phyloP scores from a whole-genome alignment of 2,113 vertebrate genomes.

The Corydoras sp. region DNA sequence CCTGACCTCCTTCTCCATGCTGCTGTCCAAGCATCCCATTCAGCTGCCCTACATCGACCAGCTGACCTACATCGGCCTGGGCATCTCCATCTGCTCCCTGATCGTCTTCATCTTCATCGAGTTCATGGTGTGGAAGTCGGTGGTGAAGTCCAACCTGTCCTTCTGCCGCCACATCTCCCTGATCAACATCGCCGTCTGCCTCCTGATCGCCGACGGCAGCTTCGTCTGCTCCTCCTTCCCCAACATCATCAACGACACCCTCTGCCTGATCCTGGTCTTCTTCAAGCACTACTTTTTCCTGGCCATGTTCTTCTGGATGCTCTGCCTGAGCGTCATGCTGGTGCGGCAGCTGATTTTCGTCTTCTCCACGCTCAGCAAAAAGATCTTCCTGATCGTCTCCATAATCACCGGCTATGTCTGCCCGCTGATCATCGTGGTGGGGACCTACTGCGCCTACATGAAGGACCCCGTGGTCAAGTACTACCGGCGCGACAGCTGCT shows the following conservation, averaged over 20 bases:
- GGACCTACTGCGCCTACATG: conserved; percentile 70
- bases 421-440: conserved; percentile 72
- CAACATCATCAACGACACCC: not conserved
- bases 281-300: conserved; percentile 84
- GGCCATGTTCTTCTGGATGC: conserved; percentile 91
- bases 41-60: conserved; percentile 37
- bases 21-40: conserved; percentile 68
- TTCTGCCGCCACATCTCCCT: conserved; percentile 85
- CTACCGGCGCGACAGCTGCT: conserved; percentile 57
- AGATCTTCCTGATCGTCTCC: conserved; percentile 70
- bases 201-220: conserved; percentile 71
- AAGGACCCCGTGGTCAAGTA: conserved; percentile 60
- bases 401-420: conserved; percentile 77
- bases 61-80: conserved; percentile 73
- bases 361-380: conserved; percentile 79
- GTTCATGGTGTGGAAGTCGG: conserved; percentile 79
- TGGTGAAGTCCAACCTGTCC: conserved; percentile 83
- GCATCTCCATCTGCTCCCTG: conserved; percentile 78
- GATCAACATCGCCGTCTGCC: conserved; percentile 78
- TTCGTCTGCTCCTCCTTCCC: conserved; percentile 64
- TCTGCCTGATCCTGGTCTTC: conserved; percentile 68
- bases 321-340: conserved; percentile 83
- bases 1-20: conserved; percentile 83
- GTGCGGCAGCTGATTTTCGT: conserved; percentile 90
- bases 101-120: conserved; percentile 76